Conservation (phyloP, 2,888 invertebrate genomes). For the Peribatodes rhomboidaria region DNA sequence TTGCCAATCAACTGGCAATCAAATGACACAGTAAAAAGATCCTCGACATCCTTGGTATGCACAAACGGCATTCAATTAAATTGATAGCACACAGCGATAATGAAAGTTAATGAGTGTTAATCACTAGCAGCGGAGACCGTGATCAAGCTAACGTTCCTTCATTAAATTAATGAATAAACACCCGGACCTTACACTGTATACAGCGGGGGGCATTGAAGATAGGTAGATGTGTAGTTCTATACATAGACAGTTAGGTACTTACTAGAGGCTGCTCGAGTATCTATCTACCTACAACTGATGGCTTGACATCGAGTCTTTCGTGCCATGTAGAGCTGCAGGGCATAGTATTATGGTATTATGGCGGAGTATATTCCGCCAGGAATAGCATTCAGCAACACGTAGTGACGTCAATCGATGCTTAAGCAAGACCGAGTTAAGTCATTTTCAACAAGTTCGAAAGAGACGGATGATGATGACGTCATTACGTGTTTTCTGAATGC, state of each 20-base stretch:
- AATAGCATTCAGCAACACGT: too few relatives aligned
- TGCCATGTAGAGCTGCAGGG: too few relatives aligned
- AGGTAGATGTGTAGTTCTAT: too few relatives aligned
- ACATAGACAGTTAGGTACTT: too few relatives aligned
- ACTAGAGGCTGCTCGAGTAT: too few relatives aligned
- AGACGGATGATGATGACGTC: too few relatives aligned
- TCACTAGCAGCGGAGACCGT: constrained; percentile 50
- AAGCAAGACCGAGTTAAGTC: too few relatives aligned
- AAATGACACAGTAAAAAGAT: constrained; percentile 51
- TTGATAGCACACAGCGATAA: constrained; percentile 69
- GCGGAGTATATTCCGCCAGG: neutral
- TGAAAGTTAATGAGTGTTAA: constrained; percentile 69
- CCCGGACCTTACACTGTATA: constrained; percentile 53
- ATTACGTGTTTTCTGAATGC: too few relatives aligned
- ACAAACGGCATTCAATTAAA: constrained; percentile 75
- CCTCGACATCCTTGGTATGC: constrained; percentile 51
- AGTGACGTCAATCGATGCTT: too few relatives aligned
- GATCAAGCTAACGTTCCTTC: constrained; percentile 54
- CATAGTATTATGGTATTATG: neutral
- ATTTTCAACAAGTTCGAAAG: too few relatives aligned
- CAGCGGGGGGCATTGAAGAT: constrained; percentile 7
- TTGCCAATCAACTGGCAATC: constrained; percentile 35
- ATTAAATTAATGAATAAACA: constrained; percentile 73
- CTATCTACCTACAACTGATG: too few relatives aligned
- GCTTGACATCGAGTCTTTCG: too few relatives aligned